Conservation (phyloP, 2,797 vertebrate species). For the Rhinatrema bivittatum region DNA sequence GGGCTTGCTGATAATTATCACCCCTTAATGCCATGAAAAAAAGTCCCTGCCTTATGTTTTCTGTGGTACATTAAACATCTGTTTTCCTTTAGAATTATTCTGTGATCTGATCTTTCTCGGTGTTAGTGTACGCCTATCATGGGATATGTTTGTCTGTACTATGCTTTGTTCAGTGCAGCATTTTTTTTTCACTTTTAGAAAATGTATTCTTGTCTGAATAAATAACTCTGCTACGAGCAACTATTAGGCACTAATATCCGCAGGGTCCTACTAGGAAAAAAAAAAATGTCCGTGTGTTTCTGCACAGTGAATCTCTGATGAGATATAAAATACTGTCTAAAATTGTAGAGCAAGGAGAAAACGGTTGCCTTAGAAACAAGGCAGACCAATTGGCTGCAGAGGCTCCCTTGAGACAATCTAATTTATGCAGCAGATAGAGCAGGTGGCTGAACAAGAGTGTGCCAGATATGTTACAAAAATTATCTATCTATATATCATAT, state of each 20-base stretch:
- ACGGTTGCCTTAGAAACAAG: no score
- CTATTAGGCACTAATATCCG: conserved; percentile 42
- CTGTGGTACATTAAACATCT: no score
- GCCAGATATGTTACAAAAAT: conserved; percentile 45
- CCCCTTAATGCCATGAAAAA: no score
- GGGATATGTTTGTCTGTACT: neutral
- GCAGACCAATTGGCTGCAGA: no score
- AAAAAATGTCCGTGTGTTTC: conserved; percentile 13
- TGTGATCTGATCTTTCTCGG: no score
- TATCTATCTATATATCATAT: no score
- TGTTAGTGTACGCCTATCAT: no score
- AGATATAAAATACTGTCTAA: conserved; percentile 50
- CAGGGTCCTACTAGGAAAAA: conserved; percentile 14
- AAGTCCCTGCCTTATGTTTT: no score
- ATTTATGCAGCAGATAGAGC: conserved; percentile 60
- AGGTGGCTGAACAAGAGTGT: conserved; percentile 65
- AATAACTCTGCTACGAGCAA: conserved; percentile 32
- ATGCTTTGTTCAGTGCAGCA: neutral
- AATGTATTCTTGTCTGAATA: conserved; percentile 32
- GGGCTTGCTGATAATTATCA: no score
- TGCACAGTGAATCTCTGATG: conserved; percentile 40
- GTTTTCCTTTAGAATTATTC: no score
- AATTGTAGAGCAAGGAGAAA: conserved; percentile 50
- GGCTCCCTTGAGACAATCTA: conserved; percentile 64
- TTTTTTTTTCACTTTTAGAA: conserved; percentile 31